Percentiles rank a stretch among this genome's conserved stretches.
phyloP scores from a whole-genome alignment of 2,888 invertebrate genomes.

The Cheilosia urbana region DNA sequence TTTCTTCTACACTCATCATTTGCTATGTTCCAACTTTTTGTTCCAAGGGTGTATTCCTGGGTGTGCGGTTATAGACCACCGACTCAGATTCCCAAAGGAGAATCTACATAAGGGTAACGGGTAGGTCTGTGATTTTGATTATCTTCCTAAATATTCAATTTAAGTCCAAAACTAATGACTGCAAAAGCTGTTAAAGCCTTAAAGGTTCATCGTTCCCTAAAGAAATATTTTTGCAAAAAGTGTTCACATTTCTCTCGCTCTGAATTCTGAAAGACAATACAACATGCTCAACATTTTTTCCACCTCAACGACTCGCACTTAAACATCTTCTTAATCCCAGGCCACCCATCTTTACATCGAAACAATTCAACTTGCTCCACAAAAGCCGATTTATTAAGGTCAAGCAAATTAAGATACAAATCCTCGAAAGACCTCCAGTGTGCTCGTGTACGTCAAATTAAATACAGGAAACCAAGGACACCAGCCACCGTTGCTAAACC shows the following conservation, averaged over 20 bases:
- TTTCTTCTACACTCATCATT: not conserved
- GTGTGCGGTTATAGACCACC: not conserved
- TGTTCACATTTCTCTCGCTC: not conserved
- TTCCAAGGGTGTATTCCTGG: too few species aligned
- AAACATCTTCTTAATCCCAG: not conserved
- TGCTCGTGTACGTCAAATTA: not conserved
- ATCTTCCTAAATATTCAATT: too few species aligned
- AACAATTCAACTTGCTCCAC: conserved; percentile 4
- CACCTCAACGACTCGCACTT: not conserved
- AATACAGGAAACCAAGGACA: not conserved
- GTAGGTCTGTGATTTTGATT: too few species aligned
- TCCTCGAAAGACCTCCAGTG: not conserved
- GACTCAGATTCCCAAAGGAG: too few species aligned
- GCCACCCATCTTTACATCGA: not conserved
- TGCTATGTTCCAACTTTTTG: too few species aligned
- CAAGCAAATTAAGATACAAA: conserved; percentile 20
- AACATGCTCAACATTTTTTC: not conserved
- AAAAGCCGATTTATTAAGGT: conserved; percentile 32
- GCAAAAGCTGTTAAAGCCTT: too few species aligned
- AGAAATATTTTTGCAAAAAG: too few species aligned
- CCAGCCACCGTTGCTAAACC: conserved; percentile 4
- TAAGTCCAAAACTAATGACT: too few species aligned
- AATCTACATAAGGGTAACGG: too few species aligned
- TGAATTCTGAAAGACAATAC: not conserved
- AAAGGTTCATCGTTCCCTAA: not conserved